phyloP scores from a whole-genome alignment of 1,140 invertebrate species.

The Neodiprion virginianus region DNA sequence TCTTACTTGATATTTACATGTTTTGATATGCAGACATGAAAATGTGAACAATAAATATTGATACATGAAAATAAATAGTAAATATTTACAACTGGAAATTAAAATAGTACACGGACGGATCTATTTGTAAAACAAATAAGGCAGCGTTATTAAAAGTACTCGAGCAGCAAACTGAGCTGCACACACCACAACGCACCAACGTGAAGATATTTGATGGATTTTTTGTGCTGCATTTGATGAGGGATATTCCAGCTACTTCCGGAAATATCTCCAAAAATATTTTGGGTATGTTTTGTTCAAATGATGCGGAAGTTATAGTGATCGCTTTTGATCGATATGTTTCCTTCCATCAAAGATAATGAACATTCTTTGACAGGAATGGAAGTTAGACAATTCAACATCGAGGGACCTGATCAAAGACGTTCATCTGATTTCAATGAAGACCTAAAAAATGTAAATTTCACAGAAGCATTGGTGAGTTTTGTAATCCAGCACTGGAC shows the following conservation, averaged over 20 bases:
- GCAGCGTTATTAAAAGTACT: not conserved
- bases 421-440: slow-evolving; percentile 33
- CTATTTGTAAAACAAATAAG: not conserved
- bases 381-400: slow-evolving; percentile 25
- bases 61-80: too few relatives aligned
- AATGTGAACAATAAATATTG: too few relatives aligned
- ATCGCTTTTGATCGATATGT: slow-evolving; percentile 24
- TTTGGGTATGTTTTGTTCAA: slow-evolving; percentile 23
- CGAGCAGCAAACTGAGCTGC: not conserved
- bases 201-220: slow-evolving; percentile 31
- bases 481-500: slow-evolving; percentile 38
- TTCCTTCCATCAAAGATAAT: slow-evolving; percentile 32
- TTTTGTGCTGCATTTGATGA: slow-evolving; percentile 29
- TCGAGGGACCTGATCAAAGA: slow-evolving; percentile 32
- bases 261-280: slow-evolving; percentile 27
- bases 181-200: slow-evolving; percentile 9
- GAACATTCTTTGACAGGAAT: slow-evolving; percentile 23
- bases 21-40: too few relatives aligned
- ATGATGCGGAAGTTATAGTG: slow-evolving; percentile 14
- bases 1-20: too few relatives aligned
- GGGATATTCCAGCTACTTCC: slow-evolving; percentile 27
- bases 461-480: slow-evolving; percentile 39
- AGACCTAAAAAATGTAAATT: slow-evolving; percentile 37
- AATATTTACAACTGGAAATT: too few relatives aligned
- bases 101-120: not conserved